A percentile compares a stretch with the other conserved stretches of the same genome.
Conservation (phyloP, 1,140 invertebrate species). For the Ceratina australensis region DNA sequence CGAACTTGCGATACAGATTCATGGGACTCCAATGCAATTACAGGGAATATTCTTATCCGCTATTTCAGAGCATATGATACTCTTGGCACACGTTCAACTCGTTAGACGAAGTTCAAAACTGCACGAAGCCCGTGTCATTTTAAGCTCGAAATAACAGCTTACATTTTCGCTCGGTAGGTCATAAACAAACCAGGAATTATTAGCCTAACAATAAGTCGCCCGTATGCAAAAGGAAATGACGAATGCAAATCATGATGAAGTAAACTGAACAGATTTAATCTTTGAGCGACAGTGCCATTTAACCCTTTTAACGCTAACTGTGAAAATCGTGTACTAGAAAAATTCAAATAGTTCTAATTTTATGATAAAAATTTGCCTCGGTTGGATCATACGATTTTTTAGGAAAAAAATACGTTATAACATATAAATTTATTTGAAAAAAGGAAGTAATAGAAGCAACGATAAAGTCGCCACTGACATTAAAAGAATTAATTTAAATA, state of each 20-base stretch:
- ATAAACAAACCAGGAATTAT: slow-evolving; percentile 41
- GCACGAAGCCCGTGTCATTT: slow-evolving; percentile 12
- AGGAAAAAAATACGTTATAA: too few species aligned
- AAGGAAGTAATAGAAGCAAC: too few species aligned
- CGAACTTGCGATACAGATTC: too few species aligned
- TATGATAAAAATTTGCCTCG: too few species aligned
- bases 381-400: too few species aligned
- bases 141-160: slow-evolving; percentile 8
- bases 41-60: slow-evolving; percentile 30
- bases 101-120: neutral
- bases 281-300: neutral
- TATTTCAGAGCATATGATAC: neutral
- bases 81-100: slow-evolving; percentile 25
- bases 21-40: neutral
- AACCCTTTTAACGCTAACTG: too few species aligned
- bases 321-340: too few species aligned
- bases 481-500: too few species aligned
- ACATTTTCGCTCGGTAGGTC: neutral
- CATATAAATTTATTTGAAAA: too few species aligned
- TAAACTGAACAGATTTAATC: neutral
- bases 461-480: too few species aligned
- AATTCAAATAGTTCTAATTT: too few species aligned
- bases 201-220: neutral
- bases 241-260: neutral
- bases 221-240: neutral